Percentiles rank a stretch among this genome's conserved stretches.
These are phyloP conservation scores for Oncopeltus fasciatus DNA, from an alignment of 1,140 invertebrate genomes.

Conservation along the genomic window DNA sequence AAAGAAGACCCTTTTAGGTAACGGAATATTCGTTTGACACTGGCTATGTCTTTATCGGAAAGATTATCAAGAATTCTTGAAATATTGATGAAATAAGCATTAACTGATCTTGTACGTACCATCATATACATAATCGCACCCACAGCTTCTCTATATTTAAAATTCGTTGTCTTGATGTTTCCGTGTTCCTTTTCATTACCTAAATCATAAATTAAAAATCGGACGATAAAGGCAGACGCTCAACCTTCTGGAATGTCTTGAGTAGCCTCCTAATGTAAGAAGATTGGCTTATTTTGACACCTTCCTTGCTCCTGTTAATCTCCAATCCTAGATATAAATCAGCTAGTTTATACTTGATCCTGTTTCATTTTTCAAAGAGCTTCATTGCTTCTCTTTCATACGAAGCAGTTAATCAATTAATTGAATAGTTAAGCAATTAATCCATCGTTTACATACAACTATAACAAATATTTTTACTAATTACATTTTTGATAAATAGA, in stretches of 20 bases:
- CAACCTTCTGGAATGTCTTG: neutral
- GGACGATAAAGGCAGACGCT: neutral
- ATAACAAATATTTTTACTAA: neutral
- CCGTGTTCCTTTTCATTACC: neutral
- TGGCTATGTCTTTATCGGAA: constrained; percentile 14
- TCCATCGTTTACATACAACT: neutral
- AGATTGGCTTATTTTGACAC: too few species aligned
- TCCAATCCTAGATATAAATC: neutral
- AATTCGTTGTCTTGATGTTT: constrained; percentile 4
- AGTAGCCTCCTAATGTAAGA: too few species aligned
- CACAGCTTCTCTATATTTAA: constrained; percentile 24
- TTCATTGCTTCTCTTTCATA: neutral
- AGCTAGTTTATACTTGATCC: neutral
- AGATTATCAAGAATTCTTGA: constrained; percentile 25
- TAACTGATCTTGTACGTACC: constrained; percentile 27
- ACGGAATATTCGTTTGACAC: constrained; percentile 26
- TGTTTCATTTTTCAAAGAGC: neutral
- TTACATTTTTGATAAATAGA: neutral
- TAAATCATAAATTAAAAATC: neutral
- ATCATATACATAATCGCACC: constrained; percentile 28
- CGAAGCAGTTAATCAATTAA: too few species aligned
- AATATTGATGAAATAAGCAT: constrained; percentile 26
- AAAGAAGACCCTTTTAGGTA: constrained; percentile 28
- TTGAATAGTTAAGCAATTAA: too few species aligned
- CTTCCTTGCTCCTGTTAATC: neutral